Conservation (phyloP, 37 sponge, comb jelly and placozoan species). For the Halisarca cf. caerulea region DNA sequence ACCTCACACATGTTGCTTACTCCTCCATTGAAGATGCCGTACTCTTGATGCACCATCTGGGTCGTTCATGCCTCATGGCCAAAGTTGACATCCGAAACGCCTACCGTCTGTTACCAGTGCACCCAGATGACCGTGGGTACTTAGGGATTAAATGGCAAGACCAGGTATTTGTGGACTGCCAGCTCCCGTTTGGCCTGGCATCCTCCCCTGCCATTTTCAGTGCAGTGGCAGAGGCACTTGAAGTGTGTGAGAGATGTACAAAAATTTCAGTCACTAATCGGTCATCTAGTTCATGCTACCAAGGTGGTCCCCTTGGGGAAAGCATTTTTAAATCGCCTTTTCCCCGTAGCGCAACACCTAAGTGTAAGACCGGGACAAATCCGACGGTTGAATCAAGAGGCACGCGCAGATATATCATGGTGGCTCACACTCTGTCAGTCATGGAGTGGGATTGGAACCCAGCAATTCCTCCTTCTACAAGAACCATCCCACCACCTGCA, state of each 20-base stretch:
- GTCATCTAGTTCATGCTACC: conserved; percentile 13
- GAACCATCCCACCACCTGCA: conserved; percentile 1
- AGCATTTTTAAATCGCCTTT: conserved; percentile 28
- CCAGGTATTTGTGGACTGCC: background rate
- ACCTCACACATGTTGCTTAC: conserved; percentile 1
- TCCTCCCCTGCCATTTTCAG: conserved; percentile 10
- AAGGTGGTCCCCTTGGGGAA: conserved; percentile 28
- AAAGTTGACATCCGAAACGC: background rate
- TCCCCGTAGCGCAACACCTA: background rate
- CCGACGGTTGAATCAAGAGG: background rate
- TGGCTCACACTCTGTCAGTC: background rate
- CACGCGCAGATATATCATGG: conserved; percentile 1
- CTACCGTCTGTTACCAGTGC: conserved; percentile 4
- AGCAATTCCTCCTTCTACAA: conserved; percentile 2
- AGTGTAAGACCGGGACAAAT: background rate
- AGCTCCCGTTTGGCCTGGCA: conserved; percentile 21
- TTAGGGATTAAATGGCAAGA: background rate
- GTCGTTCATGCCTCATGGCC: background rate
- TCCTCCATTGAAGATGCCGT: background rate
- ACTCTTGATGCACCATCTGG: background rate
- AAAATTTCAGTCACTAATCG: conserved; percentile 17
- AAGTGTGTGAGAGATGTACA: conserved; percentile 3
- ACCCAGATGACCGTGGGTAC: background rate
- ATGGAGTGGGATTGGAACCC: background rate
- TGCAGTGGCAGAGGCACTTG: conserved; percentile 16